phyloP scores from a whole-genome alignment of 2,888 invertebrate species.

The Lepidocyrtoides sp. region DNA sequence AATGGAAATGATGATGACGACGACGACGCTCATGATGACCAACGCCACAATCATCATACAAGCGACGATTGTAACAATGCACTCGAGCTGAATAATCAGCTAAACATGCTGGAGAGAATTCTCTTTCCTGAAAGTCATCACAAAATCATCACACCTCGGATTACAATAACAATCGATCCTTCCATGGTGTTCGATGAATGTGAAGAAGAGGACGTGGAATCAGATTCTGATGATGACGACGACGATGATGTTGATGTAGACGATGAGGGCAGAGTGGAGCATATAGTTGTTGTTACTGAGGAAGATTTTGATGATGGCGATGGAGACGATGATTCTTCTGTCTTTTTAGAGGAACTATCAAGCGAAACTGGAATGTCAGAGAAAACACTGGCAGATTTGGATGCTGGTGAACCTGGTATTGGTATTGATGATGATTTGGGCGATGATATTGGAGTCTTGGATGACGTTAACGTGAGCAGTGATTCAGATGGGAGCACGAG shows the following conservation, averaged over 20 bases:
- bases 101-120: conserved; percentile 72
- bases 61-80: conserved; percentile 11
- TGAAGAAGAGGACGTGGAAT: conserved; percentile 60
- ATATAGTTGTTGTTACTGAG: conserved; percentile 13
- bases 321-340: conserved; percentile 74
- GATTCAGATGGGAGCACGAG: conserved; percentile 36
- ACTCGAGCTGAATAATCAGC: conserved; percentile 70
- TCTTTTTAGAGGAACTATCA: conserved; percentile 82
- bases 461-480: conserved; percentile 49
- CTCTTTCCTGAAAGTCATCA: conserved; percentile 64
- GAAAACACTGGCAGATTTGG: conserved; percentile 82
- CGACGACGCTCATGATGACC: background rate
- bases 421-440: conserved; percentile 60
- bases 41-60: conserved; percentile 6
- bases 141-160: conserved; percentile 79
- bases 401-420: conserved; percentile 57
- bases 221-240: conserved; percentile 43
- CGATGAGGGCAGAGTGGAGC: background rate
- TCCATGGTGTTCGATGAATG: conserved; percentile 73
- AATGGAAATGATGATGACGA: conserved; percentile 33
- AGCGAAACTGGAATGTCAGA: conserved; percentile 82
- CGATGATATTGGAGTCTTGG: conserved; percentile 64
- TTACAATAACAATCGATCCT: conserved; percentile 84
- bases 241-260: no score
- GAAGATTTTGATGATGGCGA: conserved; percentile 20